A percentile compares a stretch with the other conserved stretches of the same genome.
phyloP scores from a whole-genome alignment of 2,113 vertebrate species.

The Piaya cayana region DNA sequence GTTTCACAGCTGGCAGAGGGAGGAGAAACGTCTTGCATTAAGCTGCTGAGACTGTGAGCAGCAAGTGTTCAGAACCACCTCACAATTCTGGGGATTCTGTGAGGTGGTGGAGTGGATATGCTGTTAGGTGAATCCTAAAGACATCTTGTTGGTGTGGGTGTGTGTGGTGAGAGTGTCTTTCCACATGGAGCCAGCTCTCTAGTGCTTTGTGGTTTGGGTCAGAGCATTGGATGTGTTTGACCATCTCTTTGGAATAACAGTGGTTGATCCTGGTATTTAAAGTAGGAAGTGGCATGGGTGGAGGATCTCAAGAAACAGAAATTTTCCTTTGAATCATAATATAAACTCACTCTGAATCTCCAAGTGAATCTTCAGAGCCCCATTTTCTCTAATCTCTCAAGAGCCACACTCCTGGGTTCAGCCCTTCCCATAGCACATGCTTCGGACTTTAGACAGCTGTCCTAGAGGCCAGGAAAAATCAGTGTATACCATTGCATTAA shows the following conservation, averaged over 20 bases:
- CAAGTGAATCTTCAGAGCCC: not conserved
- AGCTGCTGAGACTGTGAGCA: not conserved
- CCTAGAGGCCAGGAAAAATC: conserved; percentile 33
- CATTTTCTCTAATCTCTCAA: not conserved
- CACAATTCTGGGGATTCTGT: not conserved
- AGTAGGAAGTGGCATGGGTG: not conserved
- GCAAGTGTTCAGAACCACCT: not conserved
- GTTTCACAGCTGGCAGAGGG: conserved; percentile 24
- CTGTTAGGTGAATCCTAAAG: not conserved
- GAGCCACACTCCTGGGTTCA: not conserved
- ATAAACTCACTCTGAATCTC: not conserved
- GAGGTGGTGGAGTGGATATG: not conserved
- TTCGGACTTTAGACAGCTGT: conserved; percentile 6
- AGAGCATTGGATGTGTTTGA: not conserved
- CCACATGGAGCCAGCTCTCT: not conserved
- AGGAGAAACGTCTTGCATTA: not conserved
- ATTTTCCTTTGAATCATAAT: not conserved
- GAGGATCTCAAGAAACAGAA: not conserved
- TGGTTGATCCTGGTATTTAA: not conserved
- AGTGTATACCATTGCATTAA: not conserved
- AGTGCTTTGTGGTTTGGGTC: not conserved
- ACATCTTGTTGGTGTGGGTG: not conserved
- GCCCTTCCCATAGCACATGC: not conserved
- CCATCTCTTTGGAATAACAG: not conserved
- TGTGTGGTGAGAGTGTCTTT: not conserved